Base-by-base conservation (phyloP, 2,113 vertebrate species). In the Notothenia rossii region DNA sequence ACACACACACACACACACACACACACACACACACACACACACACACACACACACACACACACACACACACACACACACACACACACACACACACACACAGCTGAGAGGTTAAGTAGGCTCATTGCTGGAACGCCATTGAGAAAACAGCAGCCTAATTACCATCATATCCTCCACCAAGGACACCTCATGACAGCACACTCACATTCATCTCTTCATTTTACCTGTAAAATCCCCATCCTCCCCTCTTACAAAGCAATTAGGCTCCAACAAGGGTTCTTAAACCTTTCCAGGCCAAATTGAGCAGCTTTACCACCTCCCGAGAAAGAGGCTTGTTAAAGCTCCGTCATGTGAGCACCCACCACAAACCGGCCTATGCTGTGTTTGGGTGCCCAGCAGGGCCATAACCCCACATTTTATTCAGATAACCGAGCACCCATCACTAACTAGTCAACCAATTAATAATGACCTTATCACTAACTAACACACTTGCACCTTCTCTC, bases 91-190 rank as follows among this genome's bases (percentile, higher is more conserved):
- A 56, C 66, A 54, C 58, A 63, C 43, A 64, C 68, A 62, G 15
- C 64, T 74, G 77, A 50, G 65, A 87, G 80, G 77, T 88, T 86
- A 82, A 90, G 83, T 40, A 64, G 71, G 75, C 78, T 81, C 65
- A 82, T 73, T 2, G 45, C 63, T 65, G 45, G 25, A 75, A 83
- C 67, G 77, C 83, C 62, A 72, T 68, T 83, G 83, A 82, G 84
- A 83, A 86, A 90, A 90, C 80, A 87, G 66, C 60, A 85, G 63
- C 65, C 77, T 86, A 88, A 89, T 93, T 89, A 84, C 71, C 79
- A 89, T 84, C 75, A 78, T 63, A 89, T 89, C 79, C 82, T 89
- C 80, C 75, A 79, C 75, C 86, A 91, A 92, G 88, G 88, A 80
- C 78, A 74, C 46, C 66, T 86, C 43, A 61, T 65, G 77, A 77